Evolutionary conservation across 2,113 vertebrate genomes (phyloP), one percentile per base, ranked within the genome.

Genomic region (Myocastor coypus): DNA sequence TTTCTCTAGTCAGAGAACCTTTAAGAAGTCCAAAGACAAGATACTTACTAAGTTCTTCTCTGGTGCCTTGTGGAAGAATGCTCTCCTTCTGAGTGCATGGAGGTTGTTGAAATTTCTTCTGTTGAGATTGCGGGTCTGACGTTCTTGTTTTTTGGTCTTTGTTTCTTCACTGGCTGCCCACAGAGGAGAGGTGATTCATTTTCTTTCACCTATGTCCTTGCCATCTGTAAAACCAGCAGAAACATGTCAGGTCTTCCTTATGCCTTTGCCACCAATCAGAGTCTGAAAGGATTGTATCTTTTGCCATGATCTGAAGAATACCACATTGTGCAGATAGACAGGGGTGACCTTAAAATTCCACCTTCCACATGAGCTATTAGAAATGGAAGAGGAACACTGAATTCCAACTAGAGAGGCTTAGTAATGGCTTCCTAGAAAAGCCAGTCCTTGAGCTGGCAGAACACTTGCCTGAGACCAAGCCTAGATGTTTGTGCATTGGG

Each of bases 171-270:
- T 69, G 68, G 34, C 34, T 7, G 8, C 68, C 68, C 20, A 17
- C 2, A 69, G 34, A n/a, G 68, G n/a, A 9, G 34, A 69, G 68
- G 4, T 17, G 46, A 40, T 37, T 50, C 52, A 28, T 30, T 2
- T 78, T 84, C 19, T 14, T 87, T 81, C 55, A 83, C 9, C 32
- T 4, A 5, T 59, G 69, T 19, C 34, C 13, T 12, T 11, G 46
- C 34, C 32, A 11, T 69, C 83, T 89, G 85, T 37, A 88, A 77
- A 96, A 42, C 52, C 66, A 93, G 42, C n/a, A 46, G 66, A 64
- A 68, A 1, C 26, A 19, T 34, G 37, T 77, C 42, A 40, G 14
- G 22, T 22, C 17, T 19, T 32, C 22, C 26, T 50, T 34, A 19
- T 77, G 24, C 52, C 92, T 46, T 40, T 75, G 2, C 46, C 10